Percentiles rank a stretch among this genome's conserved stretches.
phyloP scores from a whole-genome alignment of 1,140 invertebrate genomes.

The Drosophila ambigua region DNA sequence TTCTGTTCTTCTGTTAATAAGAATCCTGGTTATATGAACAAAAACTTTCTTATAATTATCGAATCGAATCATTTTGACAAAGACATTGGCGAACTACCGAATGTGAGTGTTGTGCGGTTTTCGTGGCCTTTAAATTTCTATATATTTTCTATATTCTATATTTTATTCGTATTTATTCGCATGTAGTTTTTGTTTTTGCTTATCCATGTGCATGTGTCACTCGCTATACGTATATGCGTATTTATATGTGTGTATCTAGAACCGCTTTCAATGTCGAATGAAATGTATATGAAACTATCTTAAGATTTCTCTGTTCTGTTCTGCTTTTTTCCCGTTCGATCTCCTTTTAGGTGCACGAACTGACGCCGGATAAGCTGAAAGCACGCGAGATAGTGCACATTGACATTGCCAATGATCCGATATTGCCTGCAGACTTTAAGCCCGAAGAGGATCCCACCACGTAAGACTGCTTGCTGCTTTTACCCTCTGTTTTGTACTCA shows the following conservation, averaged over 20 bases:
- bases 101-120: slow-evolving; percentile 87
- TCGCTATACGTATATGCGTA: too few species aligned
- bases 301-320: slow-evolving; percentile 17
- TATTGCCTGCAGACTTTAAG: slow-evolving; percentile 93
- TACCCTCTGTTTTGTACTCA: neutral
- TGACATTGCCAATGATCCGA: slow-evolving; percentile 97
- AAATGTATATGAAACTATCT: neutral
- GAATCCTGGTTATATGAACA: slow-evolving; percentile 99
- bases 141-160: slow-evolving; percentile 33
- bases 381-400: slow-evolving; percentile 94
- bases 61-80: slow-evolving; percentile 96
- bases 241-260: slow-evolving; percentile 2
- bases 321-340: neutral
- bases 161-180: slow-evolving; percentile 11
- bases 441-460: slow-evolving; percentile 84
- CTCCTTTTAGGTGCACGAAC: slow-evolving; percentile 91
- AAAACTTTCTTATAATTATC: slow-evolving; percentile 97
- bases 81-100: slow-evolving; percentile 92
- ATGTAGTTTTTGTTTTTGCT: slow-evolving; percentile 12
- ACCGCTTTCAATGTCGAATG: slow-evolving; percentile 51
- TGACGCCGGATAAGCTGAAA: slow-evolving; percentile 94
- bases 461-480: slow-evolving; percentile 36
- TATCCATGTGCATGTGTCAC: slow-evolving; percentile 37
- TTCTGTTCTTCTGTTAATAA: slow-evolving; percentile 82
- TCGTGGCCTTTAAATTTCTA: slow-evolving; percentile 17